These are phyloP conservation scores for Takifugu flavidus DNA, from an alignment of 2,113 vertebrate species.

Conservation along the genomic window DNA sequence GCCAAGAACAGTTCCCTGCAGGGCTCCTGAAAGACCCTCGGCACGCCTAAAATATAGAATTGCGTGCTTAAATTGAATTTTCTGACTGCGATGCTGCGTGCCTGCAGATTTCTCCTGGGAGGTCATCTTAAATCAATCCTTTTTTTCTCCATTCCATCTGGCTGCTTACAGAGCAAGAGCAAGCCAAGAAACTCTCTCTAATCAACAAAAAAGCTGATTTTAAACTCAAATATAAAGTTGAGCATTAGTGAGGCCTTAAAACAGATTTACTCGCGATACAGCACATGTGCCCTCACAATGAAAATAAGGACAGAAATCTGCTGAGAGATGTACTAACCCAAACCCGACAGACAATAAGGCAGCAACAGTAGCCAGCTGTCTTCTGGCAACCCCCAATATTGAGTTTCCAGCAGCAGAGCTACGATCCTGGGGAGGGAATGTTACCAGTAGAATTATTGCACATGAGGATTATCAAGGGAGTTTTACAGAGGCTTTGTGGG, in stretches of 20 bases:
- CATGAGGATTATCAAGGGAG: conserved; percentile 47
- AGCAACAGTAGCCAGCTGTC: conserved; percentile 28
- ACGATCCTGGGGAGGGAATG: conserved; percentile 22
- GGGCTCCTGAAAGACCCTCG: conserved; percentile 22
- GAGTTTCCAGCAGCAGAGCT: conserved; percentile 29
- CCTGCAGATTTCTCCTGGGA: conserved; percentile 44
- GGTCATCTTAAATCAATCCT: conserved; percentile 30
- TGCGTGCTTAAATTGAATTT: conserved; percentile 46
- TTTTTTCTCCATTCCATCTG: conserved; percentile 21
- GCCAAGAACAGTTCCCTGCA: conserved; percentile 37
- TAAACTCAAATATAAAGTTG: conserved; percentile 13
- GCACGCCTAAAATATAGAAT: conserved; percentile 28
- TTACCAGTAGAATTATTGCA: conserved; percentile 44
- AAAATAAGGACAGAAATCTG: conserved; percentile 1
- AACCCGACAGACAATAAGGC: conserved; percentile 2
- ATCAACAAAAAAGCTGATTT: conserved; percentile 25
- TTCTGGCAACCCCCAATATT: conserved; percentile 23
- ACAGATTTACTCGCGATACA: conserved; percentile 14
- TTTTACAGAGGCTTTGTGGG: conserved; percentile 50
- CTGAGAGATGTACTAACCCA: background rate
- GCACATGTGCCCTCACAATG: conserved; percentile 5
- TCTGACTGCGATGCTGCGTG: conserved; percentile 20
- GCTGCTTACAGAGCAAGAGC: conserved; percentile 9
- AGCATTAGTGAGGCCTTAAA: conserved; percentile 12
- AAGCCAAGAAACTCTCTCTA: conserved; percentile 12